Conservation (phyloP, 2,888 invertebrate species). For the Automeris io region DNA sequence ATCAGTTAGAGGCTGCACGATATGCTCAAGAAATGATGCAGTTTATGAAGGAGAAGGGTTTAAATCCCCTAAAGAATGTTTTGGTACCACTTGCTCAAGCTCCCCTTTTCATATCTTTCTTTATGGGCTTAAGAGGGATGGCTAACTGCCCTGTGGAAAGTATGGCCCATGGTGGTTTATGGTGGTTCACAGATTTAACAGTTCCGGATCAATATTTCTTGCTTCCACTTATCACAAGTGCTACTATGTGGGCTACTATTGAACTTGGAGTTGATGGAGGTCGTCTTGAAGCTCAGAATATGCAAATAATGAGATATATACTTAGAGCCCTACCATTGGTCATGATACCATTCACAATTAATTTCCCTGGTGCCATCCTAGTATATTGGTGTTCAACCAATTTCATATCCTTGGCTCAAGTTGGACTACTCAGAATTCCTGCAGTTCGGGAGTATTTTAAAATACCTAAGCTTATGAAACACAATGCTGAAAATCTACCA, state of each 20-base stretch:
- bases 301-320: conserved; percentile 84
- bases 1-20: conserved; percentile 85
- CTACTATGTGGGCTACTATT: conserved; percentile 88
- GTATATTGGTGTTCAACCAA: conserved; percentile 95
- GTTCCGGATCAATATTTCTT: conserved; percentile 92
- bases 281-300: conserved; percentile 80
- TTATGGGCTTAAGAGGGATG: conserved; percentile 92
- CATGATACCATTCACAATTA: conserved; percentile 89
- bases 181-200: conserved; percentile 96
- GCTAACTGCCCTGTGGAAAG: conserved; percentile 94
- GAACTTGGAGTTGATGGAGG: conserved; percentile 89
- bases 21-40: conserved; percentile 86
- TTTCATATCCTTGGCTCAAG: conserved; percentile 89
- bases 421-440: conserved; percentile 85
- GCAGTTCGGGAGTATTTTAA: conserved; percentile 84
- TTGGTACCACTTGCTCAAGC: conserved; percentile 88
- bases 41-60: conserved; percentile 88
- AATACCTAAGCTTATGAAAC: conserved; percentile 80
- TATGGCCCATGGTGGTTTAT: conserved; percentile 90
- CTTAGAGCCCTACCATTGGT: conserved; percentile 86
- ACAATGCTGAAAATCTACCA: conserved; percentile 76
- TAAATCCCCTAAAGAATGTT: conserved; percentile 89
- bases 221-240: conserved; percentile 90
- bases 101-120: conserved; percentile 95
- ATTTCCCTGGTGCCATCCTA: conserved; percentile 92